A percentile compares a stretch with the other conserved stretches of the same genome.
These are phyloP conservation scores for Indicator maculatus DNA, from an alignment of 2,113 vertebrate species.

Conservation along the genomic window DNA sequence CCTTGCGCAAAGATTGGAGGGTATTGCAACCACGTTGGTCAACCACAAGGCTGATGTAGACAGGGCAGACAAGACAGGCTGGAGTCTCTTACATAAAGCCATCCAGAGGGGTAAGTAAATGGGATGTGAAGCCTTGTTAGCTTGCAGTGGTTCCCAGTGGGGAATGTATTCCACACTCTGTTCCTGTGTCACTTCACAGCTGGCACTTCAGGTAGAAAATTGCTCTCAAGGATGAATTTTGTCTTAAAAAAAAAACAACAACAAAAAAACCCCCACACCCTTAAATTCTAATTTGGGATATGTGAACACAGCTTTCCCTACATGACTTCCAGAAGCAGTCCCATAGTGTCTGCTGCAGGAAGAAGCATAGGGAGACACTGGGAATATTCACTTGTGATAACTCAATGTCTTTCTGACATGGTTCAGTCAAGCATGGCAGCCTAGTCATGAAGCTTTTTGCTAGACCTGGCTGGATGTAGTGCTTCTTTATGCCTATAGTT, in stretches of 20 bases:
- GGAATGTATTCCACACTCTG: neutral
- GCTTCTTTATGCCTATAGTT: neutral
- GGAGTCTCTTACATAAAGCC: slow-evolving; percentile 96
- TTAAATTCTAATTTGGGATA: neutral
- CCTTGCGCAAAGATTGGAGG: slow-evolving; percentile 88
- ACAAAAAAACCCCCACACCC: too few relatives aligned
- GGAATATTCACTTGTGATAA: neutral
- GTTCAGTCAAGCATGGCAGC: neutral
- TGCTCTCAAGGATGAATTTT: neutral
- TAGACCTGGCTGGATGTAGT: neutral
- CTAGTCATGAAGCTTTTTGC: neutral
- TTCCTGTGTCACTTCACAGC: neutral
- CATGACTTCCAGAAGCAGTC: neutral
- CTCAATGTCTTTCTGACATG: neutral
- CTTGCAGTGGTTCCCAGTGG: neutral
- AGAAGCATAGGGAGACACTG: neutral
- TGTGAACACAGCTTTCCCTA: neutral
- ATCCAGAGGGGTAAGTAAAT: slow-evolving; percentile 89
- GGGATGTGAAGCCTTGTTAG: neutral
- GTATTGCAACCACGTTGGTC: slow-evolving; percentile 93
- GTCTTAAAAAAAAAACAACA: neutral
- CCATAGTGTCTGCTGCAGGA: neutral
- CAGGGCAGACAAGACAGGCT: slow-evolving; percentile 92
- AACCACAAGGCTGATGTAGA: slow-evolving; percentile 94
- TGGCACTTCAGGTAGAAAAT: neutral